phyloP scores from a whole-genome alignment of 2,797 vertebrate genomes.

The Microctenopoma stevenorrisi region DNA sequence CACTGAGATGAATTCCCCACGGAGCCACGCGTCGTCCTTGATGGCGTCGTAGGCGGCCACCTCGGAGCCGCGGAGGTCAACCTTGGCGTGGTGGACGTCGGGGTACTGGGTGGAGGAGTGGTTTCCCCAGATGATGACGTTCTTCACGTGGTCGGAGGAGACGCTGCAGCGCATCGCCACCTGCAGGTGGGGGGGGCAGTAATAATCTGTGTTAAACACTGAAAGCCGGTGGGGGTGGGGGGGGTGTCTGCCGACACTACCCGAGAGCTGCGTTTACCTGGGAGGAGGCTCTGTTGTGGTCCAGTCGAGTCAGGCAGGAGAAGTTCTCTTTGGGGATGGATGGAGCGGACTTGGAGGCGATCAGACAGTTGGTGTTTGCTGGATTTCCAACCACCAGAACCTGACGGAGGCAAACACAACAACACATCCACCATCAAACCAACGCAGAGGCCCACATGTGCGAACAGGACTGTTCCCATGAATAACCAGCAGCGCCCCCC shows the following conservation, averaged over 20 bases:
- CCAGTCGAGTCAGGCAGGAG: constrained; percentile 96
- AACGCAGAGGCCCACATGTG: background rate
- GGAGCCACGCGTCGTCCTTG: constrained; percentile 93
- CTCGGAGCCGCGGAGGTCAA: constrained; percentile 86
- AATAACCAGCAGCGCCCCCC: too few relatives aligned
- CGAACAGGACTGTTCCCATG: background rate
- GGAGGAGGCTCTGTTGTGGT: constrained; percentile 95
- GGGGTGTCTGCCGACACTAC: too few relatives aligned
- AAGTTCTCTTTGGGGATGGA: constrained; percentile 99
- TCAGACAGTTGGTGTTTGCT: constrained; percentile 97
- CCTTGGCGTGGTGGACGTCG: constrained; percentile 92
- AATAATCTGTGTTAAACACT: too few relatives aligned
- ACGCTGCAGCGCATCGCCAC: constrained; percentile 92
- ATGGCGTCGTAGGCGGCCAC: constrained; percentile 88
- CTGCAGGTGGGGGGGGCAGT: constrained; percentile 61
- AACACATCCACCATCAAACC: background rate
- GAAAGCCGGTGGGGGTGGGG: too few relatives aligned
- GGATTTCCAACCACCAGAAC: constrained; percentile 97
- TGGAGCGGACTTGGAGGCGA: constrained; percentile 93
- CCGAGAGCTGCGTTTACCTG: constrained; percentile 81
- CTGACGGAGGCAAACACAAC: constrained; percentile 66
- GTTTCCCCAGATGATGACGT: constrained; percentile 99
- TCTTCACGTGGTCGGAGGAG: constrained; percentile 89
- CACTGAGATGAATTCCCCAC: constrained; percentile 93
- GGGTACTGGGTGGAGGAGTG: constrained; percentile 98